Base-by-base conservation (phyloP, 2,113 vertebrate species). In the Albula glossodonta region DNA sequence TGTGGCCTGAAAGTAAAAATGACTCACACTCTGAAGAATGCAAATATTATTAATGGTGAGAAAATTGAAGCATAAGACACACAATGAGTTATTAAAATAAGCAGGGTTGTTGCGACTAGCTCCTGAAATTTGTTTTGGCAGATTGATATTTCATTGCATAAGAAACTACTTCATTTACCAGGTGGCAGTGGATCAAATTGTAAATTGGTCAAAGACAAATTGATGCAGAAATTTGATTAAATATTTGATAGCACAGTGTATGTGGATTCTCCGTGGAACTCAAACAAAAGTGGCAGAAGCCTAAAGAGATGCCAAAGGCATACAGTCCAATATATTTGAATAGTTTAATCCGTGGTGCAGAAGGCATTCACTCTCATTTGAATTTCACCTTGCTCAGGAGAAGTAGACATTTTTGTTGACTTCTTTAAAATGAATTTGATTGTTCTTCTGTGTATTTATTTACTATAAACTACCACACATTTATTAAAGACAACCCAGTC, bases 201-300 rank as follows among this genome's bases (percentile, higher is more conserved):
- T 66, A 81, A 84, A 51, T 10, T 12, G 83, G 83, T 74, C 74
- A 56, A 81, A 80, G 56, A 85, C 84, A 50, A 85, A 80, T 81
- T 85, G 78, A 50, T 85, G 84, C 56, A 81, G 78, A 85, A 85
- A 85, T 85, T 79, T 80, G 77, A 85, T 85, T 80, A 85, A 85
- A 85, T 85, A 85, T 85, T 79, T 79, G 84, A 85, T 85, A 85
- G 84, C 78, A 56, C 31, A 57, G 74, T 79, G 78, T 53, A 79
- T 79, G 52, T 50, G 77, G 3, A 19, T 85, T 78, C 77, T 85
- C 78, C 56, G 56, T 56, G 31, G 80, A 82, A 56, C n/a, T n/a
- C 70, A 31, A 8, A 31, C 70, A 74, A 74, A 74, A 31, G 70
- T 74, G 70, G 22, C 25, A 74, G 70, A 74, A 31, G 52, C 78